A percentile compares a stretch with the other conserved stretches of the same genome.
Conservation (phyloP, 2,888 invertebrate genomes). For the Apamea crenata region DNA sequence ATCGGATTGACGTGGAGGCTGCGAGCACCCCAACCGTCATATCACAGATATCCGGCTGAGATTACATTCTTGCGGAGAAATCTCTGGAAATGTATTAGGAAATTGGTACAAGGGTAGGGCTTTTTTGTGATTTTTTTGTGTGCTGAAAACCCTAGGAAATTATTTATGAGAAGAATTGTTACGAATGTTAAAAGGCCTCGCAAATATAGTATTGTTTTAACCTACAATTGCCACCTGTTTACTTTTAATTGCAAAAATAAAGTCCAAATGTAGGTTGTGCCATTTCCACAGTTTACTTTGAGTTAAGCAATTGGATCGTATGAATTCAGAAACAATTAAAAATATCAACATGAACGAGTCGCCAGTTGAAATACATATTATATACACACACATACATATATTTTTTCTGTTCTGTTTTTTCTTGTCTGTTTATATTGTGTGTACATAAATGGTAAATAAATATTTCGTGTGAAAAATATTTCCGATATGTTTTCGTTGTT, state of each 20-base stretch:
- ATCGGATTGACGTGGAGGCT: conserved; percentile 56
- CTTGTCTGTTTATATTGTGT: too few relatives aligned
- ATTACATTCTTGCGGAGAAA: conserved; percentile 49
- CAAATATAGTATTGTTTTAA: too few relatives aligned
- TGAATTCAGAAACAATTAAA: conserved; percentile 44
- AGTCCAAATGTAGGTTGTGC: not conserved
- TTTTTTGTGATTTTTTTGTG: conserved; percentile 22
- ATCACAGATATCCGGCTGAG: conserved; percentile 58
- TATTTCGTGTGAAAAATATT: conserved; percentile 8
- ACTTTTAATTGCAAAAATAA: not conserved
- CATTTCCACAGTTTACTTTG: conserved; percentile 11
- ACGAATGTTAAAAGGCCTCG: not conserved
- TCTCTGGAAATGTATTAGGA: conserved; percentile 44
- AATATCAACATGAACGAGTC: conserved; percentile 35
- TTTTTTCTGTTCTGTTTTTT: too few relatives aligned
- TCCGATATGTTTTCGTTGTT: not conserved
- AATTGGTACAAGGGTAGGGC: conserved; percentile 38
- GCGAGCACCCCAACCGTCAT: conserved; percentile 51
- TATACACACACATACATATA: not conserved
- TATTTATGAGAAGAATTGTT: not conserved
- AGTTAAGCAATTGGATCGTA: conserved; percentile 7
- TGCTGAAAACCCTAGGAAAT: not conserved
- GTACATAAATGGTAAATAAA: too few relatives aligned
- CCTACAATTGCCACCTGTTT: not conserved
- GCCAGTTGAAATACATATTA: not conserved